phyloP scores from a whole-genome alignment of 2,888 invertebrate genomes.

The Harpagoxenus sublaevis region DNA sequence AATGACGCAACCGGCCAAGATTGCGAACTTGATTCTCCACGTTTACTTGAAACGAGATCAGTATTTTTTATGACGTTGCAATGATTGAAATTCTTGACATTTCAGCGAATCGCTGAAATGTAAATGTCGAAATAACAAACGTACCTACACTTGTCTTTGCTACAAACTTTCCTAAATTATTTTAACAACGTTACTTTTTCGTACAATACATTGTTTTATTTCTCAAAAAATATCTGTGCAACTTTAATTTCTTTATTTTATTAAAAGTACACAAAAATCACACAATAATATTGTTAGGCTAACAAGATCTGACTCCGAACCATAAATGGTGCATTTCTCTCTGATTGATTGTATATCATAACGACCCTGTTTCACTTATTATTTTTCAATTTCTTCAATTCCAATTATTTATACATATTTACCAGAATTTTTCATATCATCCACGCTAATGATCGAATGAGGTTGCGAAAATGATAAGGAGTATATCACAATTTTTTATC shows the following conservation, averaged over 20 bases:
- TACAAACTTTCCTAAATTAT: background rate
- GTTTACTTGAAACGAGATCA: background rate
- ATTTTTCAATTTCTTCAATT: too few relatives aligned
- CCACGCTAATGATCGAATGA: background rate
- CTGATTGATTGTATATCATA: too few relatives aligned
- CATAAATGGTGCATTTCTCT: too few relatives aligned
- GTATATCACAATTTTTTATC: background rate
- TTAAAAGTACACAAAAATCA: too few relatives aligned
- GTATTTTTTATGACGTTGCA: background rate
- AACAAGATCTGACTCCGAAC: too few relatives aligned
- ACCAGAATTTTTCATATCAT: background rate
- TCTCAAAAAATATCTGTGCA: too few relatives aligned
- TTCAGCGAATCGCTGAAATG: background rate
- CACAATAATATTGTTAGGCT: too few relatives aligned
- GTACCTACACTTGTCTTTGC: background rate
- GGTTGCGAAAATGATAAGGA: background rate
- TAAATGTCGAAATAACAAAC: background rate
- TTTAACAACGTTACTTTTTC: background rate
- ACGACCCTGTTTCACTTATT: too few relatives aligned
- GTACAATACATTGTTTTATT: background rate
- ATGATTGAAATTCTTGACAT: background rate
- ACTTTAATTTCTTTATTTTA: too few relatives aligned
- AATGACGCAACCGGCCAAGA: slow-evolving; percentile 65
- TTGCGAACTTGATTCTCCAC: slow-evolving; percentile 57
- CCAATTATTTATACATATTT: background rate